Conservation (phyloP, 37 sponge, comb jelly and placozoan species). For the Haliclona indistincta region DNA sequence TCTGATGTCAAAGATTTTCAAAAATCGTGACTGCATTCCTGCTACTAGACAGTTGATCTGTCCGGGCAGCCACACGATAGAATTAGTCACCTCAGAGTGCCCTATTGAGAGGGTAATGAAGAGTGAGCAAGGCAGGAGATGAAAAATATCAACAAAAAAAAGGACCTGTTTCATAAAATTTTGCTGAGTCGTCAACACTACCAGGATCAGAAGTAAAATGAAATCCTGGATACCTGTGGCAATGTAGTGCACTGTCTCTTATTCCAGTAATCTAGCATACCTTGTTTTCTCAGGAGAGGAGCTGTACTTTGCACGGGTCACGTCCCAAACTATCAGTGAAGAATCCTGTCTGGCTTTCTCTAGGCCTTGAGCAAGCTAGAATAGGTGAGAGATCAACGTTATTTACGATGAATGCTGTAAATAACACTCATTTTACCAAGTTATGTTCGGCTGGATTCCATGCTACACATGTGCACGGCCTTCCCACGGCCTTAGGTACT, state of each 20-base stretch:
- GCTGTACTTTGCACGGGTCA: slow-evolving; percentile 11
- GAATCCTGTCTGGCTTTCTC: slow-evolving; percentile 44
- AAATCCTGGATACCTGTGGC: neutral
- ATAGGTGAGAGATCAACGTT: neutral
- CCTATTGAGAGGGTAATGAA: slow-evolving; percentile 4
- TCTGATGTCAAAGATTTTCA: slow-evolving; percentile 73
- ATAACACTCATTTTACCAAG: slow-evolving; percentile 43
- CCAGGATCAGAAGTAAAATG: neutral
- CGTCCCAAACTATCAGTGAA: slow-evolving; percentile 64
- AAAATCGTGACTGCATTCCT: slow-evolving; percentile 55
- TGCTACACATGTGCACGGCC: slow-evolving; percentile 51
- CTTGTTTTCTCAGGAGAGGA: neutral
- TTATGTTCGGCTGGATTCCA: slow-evolving; percentile 53
- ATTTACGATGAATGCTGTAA: slow-evolving; percentile 8
- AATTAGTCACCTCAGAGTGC: slow-evolving; percentile 42
- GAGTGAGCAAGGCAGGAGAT: neutral
- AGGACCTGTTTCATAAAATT: slow-evolving; percentile 40
- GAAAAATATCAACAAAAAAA: neutral
- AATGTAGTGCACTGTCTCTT: neutral
- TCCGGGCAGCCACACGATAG: slow-evolving; percentile 61
- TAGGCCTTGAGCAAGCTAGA: slow-evolving; percentile 54
- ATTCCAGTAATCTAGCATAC: neutral
- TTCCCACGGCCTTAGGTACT: slow-evolving; percentile 31
- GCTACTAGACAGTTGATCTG: slow-evolving; percentile 43
- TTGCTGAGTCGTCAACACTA: slow-evolving; percentile 26